Percentiles rank a stretch among this genome's conserved stretches.
These are phyloP conservation scores for Apotomis turbidana DNA, from an alignment of 2,888 invertebrate genomes.

Conservation along the genomic window DNA sequence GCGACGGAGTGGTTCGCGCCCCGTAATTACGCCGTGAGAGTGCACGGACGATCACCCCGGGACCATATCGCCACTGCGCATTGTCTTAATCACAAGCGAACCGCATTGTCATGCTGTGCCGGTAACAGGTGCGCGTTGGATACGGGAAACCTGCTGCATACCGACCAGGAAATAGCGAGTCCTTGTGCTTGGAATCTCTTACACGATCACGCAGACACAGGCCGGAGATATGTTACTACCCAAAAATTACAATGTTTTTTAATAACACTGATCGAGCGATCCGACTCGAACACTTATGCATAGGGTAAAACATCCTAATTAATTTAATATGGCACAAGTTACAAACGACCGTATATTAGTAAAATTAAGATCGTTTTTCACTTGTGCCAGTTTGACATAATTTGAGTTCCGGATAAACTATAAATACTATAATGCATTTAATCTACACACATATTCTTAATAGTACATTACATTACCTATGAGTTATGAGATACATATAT, in stretches of 20 bases:
- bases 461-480: too few species aligned
- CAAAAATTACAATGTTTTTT: background rate
- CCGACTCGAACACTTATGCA: background rate
- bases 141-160: background rate
- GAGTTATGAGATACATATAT: too few species aligned
- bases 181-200: background rate
- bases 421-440: too few species aligned
- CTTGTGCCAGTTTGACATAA: too few species aligned
- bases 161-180: background rate
- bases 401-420: too few species aligned
- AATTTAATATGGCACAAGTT: too few species aligned
- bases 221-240: background rate
- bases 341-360: too few species aligned
- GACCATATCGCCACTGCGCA: constrained; percentile 63
- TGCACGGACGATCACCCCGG: constrained; percentile 74
- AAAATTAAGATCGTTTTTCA: too few species aligned
- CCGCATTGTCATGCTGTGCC: constrained; percentile 5
- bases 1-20: constrained; percentile 59
- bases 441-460: too few species aligned
- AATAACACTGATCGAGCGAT: background rate
- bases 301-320: background rate
- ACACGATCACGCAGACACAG: background rate
- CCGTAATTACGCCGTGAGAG: constrained; percentile 70
- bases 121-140: background rate
- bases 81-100: constrained; percentile 51